Percentiles rank a stretch among this genome's conserved stretches.
Conservation (phyloP, 2,113 vertebrate genomes). For the Rafetus swinhoei region DNA sequence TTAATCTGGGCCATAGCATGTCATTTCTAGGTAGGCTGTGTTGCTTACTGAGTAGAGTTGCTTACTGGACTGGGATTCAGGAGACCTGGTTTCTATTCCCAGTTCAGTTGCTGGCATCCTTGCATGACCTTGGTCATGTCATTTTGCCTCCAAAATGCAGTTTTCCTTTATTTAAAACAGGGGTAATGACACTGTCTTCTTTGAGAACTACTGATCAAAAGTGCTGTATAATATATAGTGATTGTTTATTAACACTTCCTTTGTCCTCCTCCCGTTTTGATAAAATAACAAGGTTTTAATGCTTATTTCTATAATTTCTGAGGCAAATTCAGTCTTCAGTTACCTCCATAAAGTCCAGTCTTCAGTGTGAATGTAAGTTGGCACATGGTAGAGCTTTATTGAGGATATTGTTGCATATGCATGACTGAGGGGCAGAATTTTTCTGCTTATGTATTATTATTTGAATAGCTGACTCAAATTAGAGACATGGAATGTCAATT, state of each 20-base stretch:
- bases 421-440: background rate
- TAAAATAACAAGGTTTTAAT: background rate
- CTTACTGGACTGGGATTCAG: background rate
- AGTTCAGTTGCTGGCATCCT: background rate
- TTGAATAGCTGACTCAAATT: background rate
- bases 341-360: background rate
- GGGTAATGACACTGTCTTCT: background rate
- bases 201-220: background rate
- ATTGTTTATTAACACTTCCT: background rate
- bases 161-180: background rate
- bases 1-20: background rate
- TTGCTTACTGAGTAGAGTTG: background rate
- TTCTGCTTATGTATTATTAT: background rate
- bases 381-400: background rate
- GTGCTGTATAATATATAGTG: rapidly evolving
- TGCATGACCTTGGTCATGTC: background rate
- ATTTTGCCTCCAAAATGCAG: background rate
- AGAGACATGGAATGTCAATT: background rate
- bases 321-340: background rate
- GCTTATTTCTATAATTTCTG: background rate
- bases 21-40: background rate
- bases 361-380: background rate
- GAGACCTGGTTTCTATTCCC: background rate
- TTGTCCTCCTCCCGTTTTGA: background rate
- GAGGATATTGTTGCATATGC: background rate